Conservation (phyloP, 2,888 invertebrate species). For the Chrysodeixis includens region DNA sequence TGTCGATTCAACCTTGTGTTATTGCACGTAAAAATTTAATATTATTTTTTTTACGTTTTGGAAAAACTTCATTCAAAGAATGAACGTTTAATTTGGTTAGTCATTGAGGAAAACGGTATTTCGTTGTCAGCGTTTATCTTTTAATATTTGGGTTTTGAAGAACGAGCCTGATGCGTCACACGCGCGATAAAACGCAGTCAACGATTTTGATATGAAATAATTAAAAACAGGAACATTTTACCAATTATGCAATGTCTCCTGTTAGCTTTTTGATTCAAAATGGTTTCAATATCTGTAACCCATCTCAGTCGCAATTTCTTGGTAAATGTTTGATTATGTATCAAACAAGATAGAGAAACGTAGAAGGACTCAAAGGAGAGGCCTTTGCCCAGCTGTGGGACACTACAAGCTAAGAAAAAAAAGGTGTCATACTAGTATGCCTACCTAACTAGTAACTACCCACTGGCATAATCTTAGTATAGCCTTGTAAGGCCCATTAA, state of each 20-base stretch:
- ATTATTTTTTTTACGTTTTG: conserved; percentile 18
- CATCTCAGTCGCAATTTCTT: too few relatives aligned
- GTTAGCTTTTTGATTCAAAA: too few relatives aligned
- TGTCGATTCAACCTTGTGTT: conserved; percentile 59
- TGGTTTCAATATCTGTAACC: too few relatives aligned
- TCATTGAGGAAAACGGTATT: neutral
- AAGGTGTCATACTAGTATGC: too few relatives aligned
- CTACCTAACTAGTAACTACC: too few relatives aligned
- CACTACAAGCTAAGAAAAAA: too few relatives aligned
- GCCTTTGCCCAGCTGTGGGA: too few relatives aligned
- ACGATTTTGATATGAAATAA: neutral
- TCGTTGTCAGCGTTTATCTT: neutral
- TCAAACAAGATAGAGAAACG: too few relatives aligned
- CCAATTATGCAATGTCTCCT: too few relatives aligned
- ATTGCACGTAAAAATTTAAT: conserved; percentile 34
- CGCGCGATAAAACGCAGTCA: neutral
- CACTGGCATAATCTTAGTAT: too few relatives aligned
- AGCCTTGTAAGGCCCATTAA: neutral
- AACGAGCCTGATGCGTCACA: conserved; percentile 8
- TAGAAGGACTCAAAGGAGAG: too few relatives aligned
- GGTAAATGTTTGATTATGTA: too few relatives aligned
- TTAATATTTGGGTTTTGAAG: conserved; percentile 2
- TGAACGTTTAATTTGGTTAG: neutral
- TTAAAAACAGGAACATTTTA: neutral
- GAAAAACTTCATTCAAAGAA: conserved; percentile 29